Evolutionary conservation across 2,113 vertebrate genomes (phyloP), one percentile per base, ranked within the genome.

Genomic region (Aptenodytes forsteri): DNA sequence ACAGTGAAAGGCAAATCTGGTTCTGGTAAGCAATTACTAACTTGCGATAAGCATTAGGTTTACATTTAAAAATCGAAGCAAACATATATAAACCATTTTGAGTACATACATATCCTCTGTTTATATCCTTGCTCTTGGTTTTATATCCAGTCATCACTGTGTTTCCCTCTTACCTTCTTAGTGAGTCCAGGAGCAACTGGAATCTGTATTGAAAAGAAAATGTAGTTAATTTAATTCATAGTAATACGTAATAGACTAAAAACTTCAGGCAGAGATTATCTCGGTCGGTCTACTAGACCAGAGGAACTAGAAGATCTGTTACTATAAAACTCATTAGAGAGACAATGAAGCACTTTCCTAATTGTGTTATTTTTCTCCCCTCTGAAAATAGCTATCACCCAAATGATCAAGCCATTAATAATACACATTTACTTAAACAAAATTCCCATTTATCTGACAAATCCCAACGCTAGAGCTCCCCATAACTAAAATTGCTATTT

Each of bases 31-130:
- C 76, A 80, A 83, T 67, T 59, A 61, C 7, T 47, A 58, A 65
- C 65, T 93, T 67, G 61, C 2, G 22, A 56, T 56, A 93, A 89
- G 44, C 83, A 70, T 27, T 87, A 87, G 59, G 65, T 96, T 93
- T 85, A 92, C 34, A 90, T 91, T 93, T 89, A 75, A 82, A 93
- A 90, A 89, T 80, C 54, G 86, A 91, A 93, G 84, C 54, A 66
- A 59, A 44, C 55, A 61, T 46, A 42, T 25, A 44, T 73, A 93
- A 91, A 95, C n/a, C 42, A 47, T 76, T 87, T 49, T 65, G 42
- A 94, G 22, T 61, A 42, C 38, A 40, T 62, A 50, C 47, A 5
- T 54, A 62, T 46, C 34, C 82, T 82, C 49, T 87, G 46, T 87
- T 91, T 83, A 50, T 10, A 6, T 42, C 62, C 54, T 72, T 25